phyloP scores from a whole-genome alignment of 2,888 invertebrate species.

The Melikaiella ostensackeni region DNA sequence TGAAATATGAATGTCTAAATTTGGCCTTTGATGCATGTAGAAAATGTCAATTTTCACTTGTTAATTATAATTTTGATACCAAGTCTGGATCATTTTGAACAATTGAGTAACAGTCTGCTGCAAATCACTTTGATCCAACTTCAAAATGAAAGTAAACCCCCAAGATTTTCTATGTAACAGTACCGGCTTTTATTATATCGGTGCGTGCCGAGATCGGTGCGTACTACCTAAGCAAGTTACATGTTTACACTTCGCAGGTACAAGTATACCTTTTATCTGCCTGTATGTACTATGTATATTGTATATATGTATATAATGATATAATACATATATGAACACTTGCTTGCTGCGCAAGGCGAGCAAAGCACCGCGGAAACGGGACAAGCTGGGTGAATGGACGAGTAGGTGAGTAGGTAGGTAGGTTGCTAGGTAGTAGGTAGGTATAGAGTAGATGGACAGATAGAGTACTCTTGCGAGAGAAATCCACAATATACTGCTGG shows the following conservation, averaged over 20 bases:
- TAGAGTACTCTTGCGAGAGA: constrained; percentile 23
- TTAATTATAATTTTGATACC: too few species aligned
- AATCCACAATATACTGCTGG: not conserved
- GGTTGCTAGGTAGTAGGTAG: constrained; percentile 54
- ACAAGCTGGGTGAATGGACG: constrained; percentile 62
- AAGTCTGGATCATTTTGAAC: too few species aligned
- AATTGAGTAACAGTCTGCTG: too few species aligned
- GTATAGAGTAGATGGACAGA: constrained; percentile 46
- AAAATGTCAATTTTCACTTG: too few species aligned
- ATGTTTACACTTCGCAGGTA: not conserved
- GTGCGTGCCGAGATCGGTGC: constrained; percentile 13
- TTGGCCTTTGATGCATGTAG: too few species aligned
- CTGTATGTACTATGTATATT: not conserved
- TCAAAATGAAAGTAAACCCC: too few species aligned
- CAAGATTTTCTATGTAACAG: too few species aligned
- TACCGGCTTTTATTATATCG: constrained; percentile 12
- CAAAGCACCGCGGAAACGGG: constrained; percentile 61
- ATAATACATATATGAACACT: constrained; percentile 12
- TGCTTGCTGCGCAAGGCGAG: constrained; percentile 52
- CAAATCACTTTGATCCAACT: too few species aligned
- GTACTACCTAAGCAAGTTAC: constrained; percentile 7
- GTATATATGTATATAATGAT: not conserved
- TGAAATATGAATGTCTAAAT: too few species aligned
- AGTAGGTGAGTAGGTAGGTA: constrained; percentile 68
- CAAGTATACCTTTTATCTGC: constrained; percentile 4